Conservation (phyloP, 2,888 invertebrate genomes). For the Crossocerus cetratus region DNA sequence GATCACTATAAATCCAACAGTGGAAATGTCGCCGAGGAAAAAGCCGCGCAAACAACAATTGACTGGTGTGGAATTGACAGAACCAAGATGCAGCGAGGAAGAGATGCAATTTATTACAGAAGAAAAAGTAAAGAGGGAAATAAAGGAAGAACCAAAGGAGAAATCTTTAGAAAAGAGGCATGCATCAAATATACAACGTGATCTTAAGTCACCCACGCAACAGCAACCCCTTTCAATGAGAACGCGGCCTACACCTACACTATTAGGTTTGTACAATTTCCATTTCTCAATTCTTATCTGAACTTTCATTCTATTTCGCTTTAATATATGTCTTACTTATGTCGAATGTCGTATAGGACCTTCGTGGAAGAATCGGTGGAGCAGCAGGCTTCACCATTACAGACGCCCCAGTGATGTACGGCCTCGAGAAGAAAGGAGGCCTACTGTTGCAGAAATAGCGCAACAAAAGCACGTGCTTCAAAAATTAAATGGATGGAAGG, state of each 20-base stretch:
- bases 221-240: constrained; percentile 60
- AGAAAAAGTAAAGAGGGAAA: constrained; percentile 77
- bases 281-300: background rate
- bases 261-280: constrained; percentile 63
- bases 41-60: constrained; percentile 94
- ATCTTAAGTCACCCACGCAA: constrained; percentile 57
- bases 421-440: constrained; percentile 90
- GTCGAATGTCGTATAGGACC: constrained; percentile 49
- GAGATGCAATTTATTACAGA: constrained; percentile 83
- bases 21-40: constrained; percentile 89
- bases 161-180: constrained; percentile 69
- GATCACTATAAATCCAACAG: constrained; percentile 76
- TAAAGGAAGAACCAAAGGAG: constrained; percentile 76
- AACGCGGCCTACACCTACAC: constrained; percentile 67
- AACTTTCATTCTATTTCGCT: background rate
- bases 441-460: constrained; percentile 92
- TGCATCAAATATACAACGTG: constrained; percentile 57
- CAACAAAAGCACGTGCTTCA: constrained; percentile 91
- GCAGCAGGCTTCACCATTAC: constrained; percentile 71
- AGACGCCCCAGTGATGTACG: constrained; percentile 85
- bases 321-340: no score
- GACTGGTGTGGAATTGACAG: constrained; percentile 71
- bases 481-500: constrained; percentile 96
- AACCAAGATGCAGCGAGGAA: constrained; percentile 71
- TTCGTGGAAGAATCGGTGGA: constrained; percentile 71